Base-by-base conservation (phyloP, 1,140 invertebrate genomes). In the Drosophila suzukii region DNA sequence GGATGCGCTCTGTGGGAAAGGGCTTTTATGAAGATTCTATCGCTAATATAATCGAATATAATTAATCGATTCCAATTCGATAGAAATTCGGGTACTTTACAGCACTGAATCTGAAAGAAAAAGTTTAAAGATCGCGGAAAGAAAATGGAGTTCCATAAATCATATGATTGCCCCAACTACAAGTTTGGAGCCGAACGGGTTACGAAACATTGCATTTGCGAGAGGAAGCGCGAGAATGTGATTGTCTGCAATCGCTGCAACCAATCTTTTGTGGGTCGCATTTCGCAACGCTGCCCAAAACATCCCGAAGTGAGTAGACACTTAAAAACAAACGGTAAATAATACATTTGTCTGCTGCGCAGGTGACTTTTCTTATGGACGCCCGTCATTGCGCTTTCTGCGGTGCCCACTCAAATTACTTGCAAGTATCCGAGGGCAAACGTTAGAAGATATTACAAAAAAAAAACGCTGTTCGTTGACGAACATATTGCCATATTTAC, bases 311-410 rank as follows among this genome's bases (percentile, higher is more conserved):
- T 80, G 65, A 55, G 58, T 30, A 6, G 0, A 20, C 38, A 13
- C 5, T 49, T 30, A n/a, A 49, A 5, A 11, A 7, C 13, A 15
- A 59, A 27, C 20, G 4, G 24, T 38, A 12, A 12, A 47, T 58
- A 32, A 15, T 24, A 10, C 13, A 50, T 11, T 0, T 11, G n/a
- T 4, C 4, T 3, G 20, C 36, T 32, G 2, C 34, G 4, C 15
- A 85, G 82, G 55, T 72, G 11, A 60, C 51, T 0, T 85, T 71
- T 55, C 15, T 85, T 0, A 86, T 85, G 82, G 82, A 85, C 51
- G 57, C 75, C 1, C 82, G 75, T 15, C 39, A 78, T 7, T 85
- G 82, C 15, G 82, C 51, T 7, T 81, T 81, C n/a, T 86, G 82
- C 41, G 78, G 68, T 17, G 81, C 75, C 6, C n/a, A 53, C 32